Percentiles rank a stretch among this genome's conserved stretches.
phyloP scores from a whole-genome alignment of 2,888 invertebrate genomes.

The Andrena chrysosceles region DNA sequence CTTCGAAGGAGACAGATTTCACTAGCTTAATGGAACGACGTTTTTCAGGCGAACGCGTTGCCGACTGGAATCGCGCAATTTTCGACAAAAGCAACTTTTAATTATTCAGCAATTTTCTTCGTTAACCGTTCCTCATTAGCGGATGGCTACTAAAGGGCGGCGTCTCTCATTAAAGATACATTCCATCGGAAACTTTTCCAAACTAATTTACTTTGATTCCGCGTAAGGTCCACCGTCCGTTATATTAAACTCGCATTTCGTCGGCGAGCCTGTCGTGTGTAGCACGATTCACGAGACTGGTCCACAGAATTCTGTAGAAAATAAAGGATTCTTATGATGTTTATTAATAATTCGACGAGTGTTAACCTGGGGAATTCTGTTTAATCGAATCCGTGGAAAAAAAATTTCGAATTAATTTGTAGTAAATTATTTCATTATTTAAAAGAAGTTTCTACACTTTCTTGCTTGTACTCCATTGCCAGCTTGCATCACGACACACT shows the following conservation, averaged over 20 bases:
- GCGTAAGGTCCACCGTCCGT: conserved; percentile 25
- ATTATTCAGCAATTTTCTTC: conserved; percentile 65
- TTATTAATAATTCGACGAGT: background rate
- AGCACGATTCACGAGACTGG: background rate
- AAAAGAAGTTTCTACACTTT: background rate
- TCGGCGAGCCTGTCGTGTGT: conserved; percentile 11
- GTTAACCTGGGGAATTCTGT: background rate
- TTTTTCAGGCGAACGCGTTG: conserved; percentile 28
- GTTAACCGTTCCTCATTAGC: conserved; percentile 68
- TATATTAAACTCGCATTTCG: conserved; percentile 51
- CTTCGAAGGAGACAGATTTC: conserved; percentile 20
- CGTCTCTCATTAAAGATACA: conserved; percentile 64
- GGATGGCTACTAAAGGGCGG: conserved; percentile 59
- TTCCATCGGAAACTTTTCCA: conserved; percentile 59
- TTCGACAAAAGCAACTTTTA: conserved; percentile 62
- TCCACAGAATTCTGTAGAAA: background rate
- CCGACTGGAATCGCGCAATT: conserved; percentile 37
- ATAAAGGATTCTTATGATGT: background rate
- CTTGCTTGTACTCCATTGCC: background rate
- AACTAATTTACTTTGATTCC: conserved; percentile 68
- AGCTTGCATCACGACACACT: no score
- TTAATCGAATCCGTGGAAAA: background rate
- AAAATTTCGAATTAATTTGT: background rate
- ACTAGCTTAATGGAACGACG: conserved; percentile 2
- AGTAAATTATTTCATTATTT: background rate